These are phyloP conservation scores for Drosophila greeni DNA, from an alignment of 2,888 invertebrate species.

Conservation along the genomic window DNA sequence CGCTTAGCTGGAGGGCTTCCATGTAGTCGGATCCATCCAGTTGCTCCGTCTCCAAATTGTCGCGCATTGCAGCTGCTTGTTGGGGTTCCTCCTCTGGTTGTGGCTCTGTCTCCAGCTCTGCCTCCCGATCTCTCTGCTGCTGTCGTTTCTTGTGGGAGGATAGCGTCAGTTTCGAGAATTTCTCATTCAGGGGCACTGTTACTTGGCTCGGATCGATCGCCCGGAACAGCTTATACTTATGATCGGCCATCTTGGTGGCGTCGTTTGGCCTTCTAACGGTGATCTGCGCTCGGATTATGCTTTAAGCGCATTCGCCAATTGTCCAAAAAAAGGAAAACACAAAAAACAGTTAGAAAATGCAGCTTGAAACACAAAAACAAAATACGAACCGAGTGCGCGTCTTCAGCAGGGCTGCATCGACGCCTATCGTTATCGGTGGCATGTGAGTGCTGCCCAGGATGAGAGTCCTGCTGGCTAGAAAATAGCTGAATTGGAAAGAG, in stretches of 20 bases:
- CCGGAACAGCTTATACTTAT: slow-evolving; percentile 70
- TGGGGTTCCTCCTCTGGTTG: slow-evolving; percentile 41
- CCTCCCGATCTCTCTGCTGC: not conserved
- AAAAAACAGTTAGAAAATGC: not conserved
- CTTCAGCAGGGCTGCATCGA: not conserved
- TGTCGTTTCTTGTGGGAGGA: slow-evolving; percentile 65
- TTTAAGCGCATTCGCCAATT: slow-evolving; percentile 20
- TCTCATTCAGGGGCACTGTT: slow-evolving; percentile 71
- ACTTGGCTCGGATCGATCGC: slow-evolving; percentile 75
- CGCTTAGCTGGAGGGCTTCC: slow-evolving; percentile 70
- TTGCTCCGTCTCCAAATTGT: slow-evolving; percentile 23
- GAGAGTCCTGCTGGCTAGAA: not conserved
- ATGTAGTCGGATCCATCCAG: slow-evolving; percentile 60
- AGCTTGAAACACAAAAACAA: slow-evolving; percentile 8
- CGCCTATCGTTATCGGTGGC: slow-evolving; percentile 3
- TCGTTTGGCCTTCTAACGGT: slow-evolving; percentile 51
- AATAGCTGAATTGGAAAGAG: not conserved
- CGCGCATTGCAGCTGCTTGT: slow-evolving; percentile 26
- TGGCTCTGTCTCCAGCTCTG: slow-evolving; percentile 1
- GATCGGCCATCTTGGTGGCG: slow-evolving; percentile 62
- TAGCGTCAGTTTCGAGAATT: slow-evolving; percentile 77
- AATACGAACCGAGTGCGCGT: slow-evolving; percentile 15
- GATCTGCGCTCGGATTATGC: not conserved
- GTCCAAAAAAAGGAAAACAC: not conserved
- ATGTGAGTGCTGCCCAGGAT: not conserved